Conservation (phyloP, 1,140 invertebrate genomes). For the Cheumatopsyche charites region DNA sequence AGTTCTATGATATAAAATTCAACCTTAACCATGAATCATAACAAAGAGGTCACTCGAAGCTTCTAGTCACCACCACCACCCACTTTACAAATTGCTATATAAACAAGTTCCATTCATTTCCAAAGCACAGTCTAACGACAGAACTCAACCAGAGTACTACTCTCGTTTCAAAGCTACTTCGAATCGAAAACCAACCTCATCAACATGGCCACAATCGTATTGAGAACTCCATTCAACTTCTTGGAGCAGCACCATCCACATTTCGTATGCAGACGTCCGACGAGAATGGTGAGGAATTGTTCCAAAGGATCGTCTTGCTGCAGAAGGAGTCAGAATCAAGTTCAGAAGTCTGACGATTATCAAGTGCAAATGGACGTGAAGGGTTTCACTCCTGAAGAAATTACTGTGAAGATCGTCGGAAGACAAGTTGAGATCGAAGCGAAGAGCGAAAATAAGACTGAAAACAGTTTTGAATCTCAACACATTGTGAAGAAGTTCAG, state of each 20-base stretch:
- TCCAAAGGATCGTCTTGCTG: not conserved
- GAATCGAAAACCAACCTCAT: not conserved
- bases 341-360: constrained; percentile 47
- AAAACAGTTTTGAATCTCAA: constrained; percentile 65
- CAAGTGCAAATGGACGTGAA: constrained; percentile 71
- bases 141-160: too few species aligned
- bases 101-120: too few species aligned
- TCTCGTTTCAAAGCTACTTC: too few species aligned
- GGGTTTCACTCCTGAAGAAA: constrained; percentile 75
- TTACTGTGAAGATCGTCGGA: constrained; percentile 75
- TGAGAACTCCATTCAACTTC: not conserved
- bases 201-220: not conserved
- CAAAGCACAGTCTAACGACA: too few species aligned
- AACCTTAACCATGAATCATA: too few species aligned
- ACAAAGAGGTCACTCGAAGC: too few species aligned
- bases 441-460: constrained; percentile 70
- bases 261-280: not conserved
- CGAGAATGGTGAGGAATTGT: not conserved
- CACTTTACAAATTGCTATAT: too few species aligned
- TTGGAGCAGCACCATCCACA: not conserved
- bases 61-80: too few species aligned
- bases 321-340: not conserved
- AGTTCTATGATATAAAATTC: too few species aligned
- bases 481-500: constrained; percentile 73
- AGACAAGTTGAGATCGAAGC: constrained; percentile 70